Percentiles rank a stretch among this genome's conserved stretches.
Conservation (phyloP, 2,113 vertebrate genomes). For the Lichenostomus cassidix region DNA sequence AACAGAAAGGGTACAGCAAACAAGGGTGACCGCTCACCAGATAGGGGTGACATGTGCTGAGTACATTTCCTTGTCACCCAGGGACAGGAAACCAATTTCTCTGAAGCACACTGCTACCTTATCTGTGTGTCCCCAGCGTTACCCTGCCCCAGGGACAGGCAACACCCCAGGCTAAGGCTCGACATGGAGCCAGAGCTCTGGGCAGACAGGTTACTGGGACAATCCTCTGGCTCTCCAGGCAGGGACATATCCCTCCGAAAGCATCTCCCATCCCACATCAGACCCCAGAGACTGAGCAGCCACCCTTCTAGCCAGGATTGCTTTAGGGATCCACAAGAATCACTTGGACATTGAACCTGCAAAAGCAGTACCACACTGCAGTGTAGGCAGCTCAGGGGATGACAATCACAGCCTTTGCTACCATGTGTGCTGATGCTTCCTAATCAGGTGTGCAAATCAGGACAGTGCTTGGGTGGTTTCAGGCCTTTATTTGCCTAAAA, state of each 20-base stretch:
- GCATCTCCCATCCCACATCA: neutral
- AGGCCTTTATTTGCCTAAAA: neutral
- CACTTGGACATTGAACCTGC: too few relatives aligned
- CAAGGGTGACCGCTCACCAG: neutral
- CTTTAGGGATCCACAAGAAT: neutral
- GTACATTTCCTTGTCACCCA: neutral
- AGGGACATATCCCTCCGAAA: neutral
- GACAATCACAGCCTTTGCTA: neutral
- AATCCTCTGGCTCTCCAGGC: neutral
- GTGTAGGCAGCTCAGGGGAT: neutral
- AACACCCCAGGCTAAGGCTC: neutral
- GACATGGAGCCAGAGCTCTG: neutral
- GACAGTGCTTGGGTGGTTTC: neutral
- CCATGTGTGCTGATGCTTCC: neutral
- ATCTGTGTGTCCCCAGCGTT: neutral
- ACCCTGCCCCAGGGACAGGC: neutral
- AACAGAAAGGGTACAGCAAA: neutral
- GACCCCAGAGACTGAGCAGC: neutral
- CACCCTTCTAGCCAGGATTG: neutral
- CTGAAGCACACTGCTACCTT: neutral
- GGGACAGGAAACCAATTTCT: neutral
- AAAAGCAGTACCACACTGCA: neutral
- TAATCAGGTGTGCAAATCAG: neutral
- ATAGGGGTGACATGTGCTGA: neutral
- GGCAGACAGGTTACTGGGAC: neutral